These are phyloP conservation scores for Zaprionus kolodkinae DNA, from an alignment of 1,140 invertebrate species.

Conservation along the genomic window DNA sequence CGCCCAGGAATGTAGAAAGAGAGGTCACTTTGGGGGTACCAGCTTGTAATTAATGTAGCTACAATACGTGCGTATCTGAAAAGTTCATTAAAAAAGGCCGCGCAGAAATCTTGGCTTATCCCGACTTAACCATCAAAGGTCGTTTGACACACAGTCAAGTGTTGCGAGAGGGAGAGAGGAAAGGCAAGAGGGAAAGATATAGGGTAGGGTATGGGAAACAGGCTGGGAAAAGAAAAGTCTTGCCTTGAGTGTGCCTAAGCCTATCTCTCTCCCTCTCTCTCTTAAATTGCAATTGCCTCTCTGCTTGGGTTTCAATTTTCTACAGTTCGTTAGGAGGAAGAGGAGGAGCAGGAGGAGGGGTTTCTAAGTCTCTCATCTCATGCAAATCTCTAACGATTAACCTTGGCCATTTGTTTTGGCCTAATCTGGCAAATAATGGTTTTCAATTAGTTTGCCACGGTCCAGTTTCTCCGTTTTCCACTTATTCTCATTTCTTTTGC, in stretches of 20 bases:
- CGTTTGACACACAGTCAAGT: slow-evolving; percentile 61
- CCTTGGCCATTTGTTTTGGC: slow-evolving; percentile 75
- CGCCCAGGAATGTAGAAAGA: neutral
- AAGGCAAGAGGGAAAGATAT: neutral
- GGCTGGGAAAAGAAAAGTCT: neutral
- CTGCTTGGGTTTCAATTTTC: slow-evolving; percentile 59
- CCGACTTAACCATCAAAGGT: slow-evolving; percentile 65
- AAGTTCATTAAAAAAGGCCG: slow-evolving; percentile 74
- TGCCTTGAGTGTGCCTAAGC: slow-evolving; percentile 42
- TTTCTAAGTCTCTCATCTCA: slow-evolving; percentile 29
- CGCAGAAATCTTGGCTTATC: slow-evolving; percentile 48
- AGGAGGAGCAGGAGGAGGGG: too few relatives aligned
- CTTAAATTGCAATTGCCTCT: slow-evolving; percentile 72
- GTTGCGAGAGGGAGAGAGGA: slow-evolving; percentile 9
- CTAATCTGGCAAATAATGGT: slow-evolving; percentile 77
- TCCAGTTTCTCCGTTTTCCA: slow-evolving; percentile 59
- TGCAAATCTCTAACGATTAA: slow-evolving; percentile 70
- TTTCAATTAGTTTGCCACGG: slow-evolving; percentile 73
- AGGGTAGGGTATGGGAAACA: neutral
- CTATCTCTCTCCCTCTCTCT: slow-evolving; percentile 33
- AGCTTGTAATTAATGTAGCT: slow-evolving; percentile 68
- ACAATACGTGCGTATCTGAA: slow-evolving; percentile 69
- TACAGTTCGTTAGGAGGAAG: slow-evolving; percentile 68
- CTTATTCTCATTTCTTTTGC: neutral
- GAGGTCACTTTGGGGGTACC: neutral